These are phyloP conservation scores for Ameiurus melas DNA, from an alignment of 2,113 vertebrate genomes.

Conservation along the genomic window DNA sequence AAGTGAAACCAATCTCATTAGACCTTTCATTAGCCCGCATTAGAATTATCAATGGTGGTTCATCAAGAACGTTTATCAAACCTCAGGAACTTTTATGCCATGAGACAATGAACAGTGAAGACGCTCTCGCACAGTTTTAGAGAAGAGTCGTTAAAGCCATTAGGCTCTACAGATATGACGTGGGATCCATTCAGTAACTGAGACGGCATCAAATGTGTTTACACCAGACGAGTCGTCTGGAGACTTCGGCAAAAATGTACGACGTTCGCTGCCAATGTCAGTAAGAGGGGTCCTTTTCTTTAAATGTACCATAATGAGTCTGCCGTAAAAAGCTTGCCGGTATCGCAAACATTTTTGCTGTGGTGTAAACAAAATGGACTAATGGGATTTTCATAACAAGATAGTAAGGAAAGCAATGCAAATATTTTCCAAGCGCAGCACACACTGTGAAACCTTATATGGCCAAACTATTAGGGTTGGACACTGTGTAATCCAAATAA, in stretches of 20 bases:
- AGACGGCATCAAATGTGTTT: not conserved
- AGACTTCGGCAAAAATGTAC: not conserved
- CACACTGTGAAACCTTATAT: not conserved
- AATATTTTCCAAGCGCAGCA: not conserved
- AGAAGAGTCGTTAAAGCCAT: constrained; percentile 13
- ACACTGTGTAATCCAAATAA: not conserved
- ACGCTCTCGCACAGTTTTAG: not conserved
- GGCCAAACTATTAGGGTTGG: not conserved
- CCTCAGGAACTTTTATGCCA: not conserved
- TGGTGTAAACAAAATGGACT: not conserved
- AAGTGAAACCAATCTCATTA: not conserved
- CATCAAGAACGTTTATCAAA: constrained; percentile 8
- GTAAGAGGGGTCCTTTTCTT: not conserved
- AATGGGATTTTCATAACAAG: not conserved
- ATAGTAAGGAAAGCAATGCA: not conserved
- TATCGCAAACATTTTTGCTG: not conserved
- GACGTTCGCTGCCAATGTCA: not conserved
- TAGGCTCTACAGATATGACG: not conserved
- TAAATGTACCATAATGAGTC: not conserved
- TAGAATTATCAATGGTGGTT: not conserved
- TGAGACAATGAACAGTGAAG: constrained; percentile 5
- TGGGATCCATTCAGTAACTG: not conserved
- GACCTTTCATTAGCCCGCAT: not conserved
- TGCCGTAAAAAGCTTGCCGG: not conserved
- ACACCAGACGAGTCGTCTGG: not conserved